These are phyloP conservation scores for Delichon dasypus DNA, from an alignment of 2,797 vertebrate genomes.

Conservation along the genomic window DNA sequence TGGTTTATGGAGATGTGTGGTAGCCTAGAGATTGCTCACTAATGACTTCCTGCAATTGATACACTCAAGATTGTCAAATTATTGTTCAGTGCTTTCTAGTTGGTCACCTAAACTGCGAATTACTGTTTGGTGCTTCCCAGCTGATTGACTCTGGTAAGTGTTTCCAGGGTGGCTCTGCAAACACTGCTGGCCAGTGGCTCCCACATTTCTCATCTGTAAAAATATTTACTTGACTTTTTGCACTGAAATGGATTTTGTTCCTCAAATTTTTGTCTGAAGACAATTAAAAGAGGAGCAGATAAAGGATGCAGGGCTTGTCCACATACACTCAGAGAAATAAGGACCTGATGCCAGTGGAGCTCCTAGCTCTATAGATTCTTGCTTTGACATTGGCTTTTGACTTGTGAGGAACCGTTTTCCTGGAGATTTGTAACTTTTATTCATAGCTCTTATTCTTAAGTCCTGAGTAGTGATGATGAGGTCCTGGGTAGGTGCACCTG, in stretches of 20 bases:
- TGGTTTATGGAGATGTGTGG: constrained; percentile 15
- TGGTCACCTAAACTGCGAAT: neutral
- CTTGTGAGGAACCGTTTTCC: neutral
- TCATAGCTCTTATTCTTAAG: neutral
- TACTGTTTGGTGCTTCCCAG: neutral
- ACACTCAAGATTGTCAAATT: neutral
- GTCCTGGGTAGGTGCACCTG: neutral
- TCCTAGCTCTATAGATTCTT: neutral
- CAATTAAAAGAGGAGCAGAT: neutral
- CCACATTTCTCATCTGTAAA: neutral
- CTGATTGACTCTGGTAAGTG: neutral
- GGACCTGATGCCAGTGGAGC: neutral
- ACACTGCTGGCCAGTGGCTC: neutral
- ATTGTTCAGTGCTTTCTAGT: neutral
- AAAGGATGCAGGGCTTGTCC: neutral
- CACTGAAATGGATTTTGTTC: neutral
- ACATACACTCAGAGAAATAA: rapidly evolving
- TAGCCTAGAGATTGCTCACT: constrained; percentile 1
- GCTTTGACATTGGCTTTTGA: neutral
- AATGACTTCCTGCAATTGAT: neutral
- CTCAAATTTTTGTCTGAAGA: neutral
- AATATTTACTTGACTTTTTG: constrained; percentile 20
- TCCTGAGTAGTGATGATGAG: neutral
- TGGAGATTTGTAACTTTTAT: neutral
- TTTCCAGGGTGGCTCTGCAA: neutral